Base-by-base conservation (phyloP, 2,888 invertebrate genomes). In the Pedicia rivosa region DNA sequence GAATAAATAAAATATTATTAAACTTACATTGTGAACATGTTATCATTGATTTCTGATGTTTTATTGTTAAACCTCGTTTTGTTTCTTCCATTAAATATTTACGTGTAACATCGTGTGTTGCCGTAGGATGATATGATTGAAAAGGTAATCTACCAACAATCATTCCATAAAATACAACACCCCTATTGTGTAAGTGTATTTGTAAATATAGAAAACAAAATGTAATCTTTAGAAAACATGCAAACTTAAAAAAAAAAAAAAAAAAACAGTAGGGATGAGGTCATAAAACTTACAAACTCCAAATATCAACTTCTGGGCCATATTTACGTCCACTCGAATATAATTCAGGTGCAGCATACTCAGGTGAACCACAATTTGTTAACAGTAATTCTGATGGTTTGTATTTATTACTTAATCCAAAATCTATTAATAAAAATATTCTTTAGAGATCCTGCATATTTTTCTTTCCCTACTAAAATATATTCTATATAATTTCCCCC, bases 291-390 rank as follows among this genome's bases (percentile, higher is more conserved):
- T 48, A 78, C 77, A 78, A 63, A 59, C 80, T 81, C 81, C 81
- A 81, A 32, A 81, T 64, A 56, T 81, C 81, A 32, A 81, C 75
- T 58, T 78, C 79, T 7, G 79, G 74, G 29, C 80, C 80, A 57
- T 81, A 81, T 42, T 67, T 67, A 39, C 70, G 67, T 22, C 73
- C 73, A 48, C 72, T 70, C 13, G 73, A 63, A 53, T 81, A 80
- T 41, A 81, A 64, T 57, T 81, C 80, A 0, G 81, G 81, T 28
- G 81, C 80, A 2, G 80, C 81, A 56, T 81, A 81, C 59, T 81
- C 81, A 9, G 80, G 73, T 22, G 80, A 80, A 32, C 81, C 81
- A 57, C 81, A 81, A 47, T 79, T 79, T 0, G 81, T 82, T 45
- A 70, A 68, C 50, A 81, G 59, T n/a, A 70, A 68, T 8, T 68